Base-by-base conservation (phyloP, 2,113 vertebrate species). In the Pteronura brasiliensis region DNA sequence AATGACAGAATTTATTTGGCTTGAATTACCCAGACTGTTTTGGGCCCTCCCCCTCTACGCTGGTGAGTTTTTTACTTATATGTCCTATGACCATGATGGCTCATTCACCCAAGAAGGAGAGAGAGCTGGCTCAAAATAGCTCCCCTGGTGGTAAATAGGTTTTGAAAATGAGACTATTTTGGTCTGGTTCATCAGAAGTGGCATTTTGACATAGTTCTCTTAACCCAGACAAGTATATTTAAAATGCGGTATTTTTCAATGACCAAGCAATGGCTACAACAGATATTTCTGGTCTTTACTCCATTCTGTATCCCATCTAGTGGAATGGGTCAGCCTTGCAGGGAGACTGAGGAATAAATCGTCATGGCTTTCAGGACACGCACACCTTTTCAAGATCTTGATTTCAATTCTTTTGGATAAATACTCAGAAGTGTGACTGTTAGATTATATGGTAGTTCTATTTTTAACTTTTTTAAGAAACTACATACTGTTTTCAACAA, bases 321-420 rank as follows among this genome's bases (percentile, higher is more conserved):
- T 34, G 21, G 10, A 42, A 6, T 39, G 39, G 18, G 4, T 61
- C 52, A 72, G 42, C 14, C 29, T 79, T 63, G 6, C 2, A 0
- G 18, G 59, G 49, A 85, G 11, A 14, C 23, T 65, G 31, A 57
- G 9, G n/a, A 67, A 74, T 57, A 89, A 82, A 11, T n/a, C 21
- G 23, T n/a, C 65, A 21, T 63, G 61, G 39, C 34, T 15, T 82
- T 81, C 69, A 82, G 13, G 76, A 36, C 31, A 67, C 34, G 15
- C 25, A 44, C 29, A 80, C 7, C 0, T 6, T 15, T 85, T 93
- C 49, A 85, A 90, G 59, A 90, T 61, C 34, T 52, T 71, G 52
- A 71, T 63, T 93, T 96, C 34, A 89, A 61, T 79, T 42, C 27
- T 90, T 93, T 71, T 72, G 52, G 27, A 90, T 89, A 77, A 93